phyloP scores from a whole-genome alignment of 2,797 vertebrate genomes.

The Acanthiza pusilla region DNA sequence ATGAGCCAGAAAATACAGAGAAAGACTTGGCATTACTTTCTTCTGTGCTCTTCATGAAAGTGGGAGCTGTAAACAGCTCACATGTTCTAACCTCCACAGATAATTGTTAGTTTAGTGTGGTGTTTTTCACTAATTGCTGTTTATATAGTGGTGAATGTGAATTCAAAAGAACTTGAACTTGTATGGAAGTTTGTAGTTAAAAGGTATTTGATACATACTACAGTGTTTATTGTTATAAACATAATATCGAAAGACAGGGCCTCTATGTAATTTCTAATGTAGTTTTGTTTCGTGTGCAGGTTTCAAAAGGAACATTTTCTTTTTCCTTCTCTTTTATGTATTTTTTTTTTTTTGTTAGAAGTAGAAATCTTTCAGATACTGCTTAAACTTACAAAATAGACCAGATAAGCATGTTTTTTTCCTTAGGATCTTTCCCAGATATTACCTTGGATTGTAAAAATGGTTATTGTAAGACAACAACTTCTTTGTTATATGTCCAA shows the following conservation, averaged over 20 bases:
- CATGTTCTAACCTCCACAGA: background rate
- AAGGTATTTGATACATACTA: background rate
- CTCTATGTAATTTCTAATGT: background rate
- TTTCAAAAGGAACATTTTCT: background rate
- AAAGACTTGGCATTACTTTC: background rate
- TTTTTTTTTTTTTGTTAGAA: background rate
- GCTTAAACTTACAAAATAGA: background rate
- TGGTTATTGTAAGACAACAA: background rate
- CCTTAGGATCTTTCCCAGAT: background rate
- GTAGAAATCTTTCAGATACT: background rate
- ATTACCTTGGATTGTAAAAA: background rate
- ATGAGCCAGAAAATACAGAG: background rate
- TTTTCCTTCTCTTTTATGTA: background rate
- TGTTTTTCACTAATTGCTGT: background rate
- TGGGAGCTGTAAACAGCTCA: background rate
- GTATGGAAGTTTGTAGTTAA: background rate
- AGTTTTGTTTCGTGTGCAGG: background rate
- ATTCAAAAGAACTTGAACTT: background rate
- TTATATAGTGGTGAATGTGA: background rate
- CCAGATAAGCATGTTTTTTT: background rate
- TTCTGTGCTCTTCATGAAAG: background rate
- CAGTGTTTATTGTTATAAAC: background rate
- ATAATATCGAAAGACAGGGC: rapidly evolving
- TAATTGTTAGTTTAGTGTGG: background rate
- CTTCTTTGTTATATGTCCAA: background rate